Base-by-base conservation (phyloP, 2,797 vertebrate genomes). In the Syndactyla subalaris region DNA sequence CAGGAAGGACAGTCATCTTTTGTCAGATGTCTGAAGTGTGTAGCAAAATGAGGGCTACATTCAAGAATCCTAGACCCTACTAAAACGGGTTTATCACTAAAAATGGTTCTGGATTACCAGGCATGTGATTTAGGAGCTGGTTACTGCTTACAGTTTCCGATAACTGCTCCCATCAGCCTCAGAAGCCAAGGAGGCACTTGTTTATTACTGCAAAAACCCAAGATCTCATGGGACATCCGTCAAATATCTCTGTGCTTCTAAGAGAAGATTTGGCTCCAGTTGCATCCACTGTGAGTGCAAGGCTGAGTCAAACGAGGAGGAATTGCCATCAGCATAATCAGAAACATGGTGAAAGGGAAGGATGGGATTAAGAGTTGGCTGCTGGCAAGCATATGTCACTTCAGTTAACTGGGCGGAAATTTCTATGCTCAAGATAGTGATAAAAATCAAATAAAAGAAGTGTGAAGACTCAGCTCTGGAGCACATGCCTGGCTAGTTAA, bases 311-410 rank as follows among this genome's bases (percentile, higher is more conserved):
- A 93, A 87, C 2, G 5, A 73, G 58, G 62, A 75, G 55, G 83
- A 88, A 86, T 95, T 96, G 45, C 77, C 85, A 90, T 84, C 83
- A 88, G 59, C 71, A 34, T 96, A 93, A 94, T 95, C 91, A 93
- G 91, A 94, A 96, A 85, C 24, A 59, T 15, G 61, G 91, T 73
- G 70, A 92, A 88, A 89, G 58, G 88, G 75, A 91, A 93, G 82
- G 92, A 85, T 41, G 59, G 83, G 93, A 92, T 89, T 95, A 92
- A 48, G 75, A 4, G n/a, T 87, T 88, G 89, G 82, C 89, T 94
- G 84, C 90, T 96, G 88, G 76, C 79, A 92, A 96, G 93, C 89
- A 89, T 83, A 85, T 95, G 95, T 88, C 94, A 65, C 80, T 78
- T 73, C 91, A 95, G 67, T 92, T 95, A 94, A 95, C 92, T 49